phyloP scores from a whole-genome alignment of 2,113 vertebrate species.

The Verasper variegatus region DNA sequence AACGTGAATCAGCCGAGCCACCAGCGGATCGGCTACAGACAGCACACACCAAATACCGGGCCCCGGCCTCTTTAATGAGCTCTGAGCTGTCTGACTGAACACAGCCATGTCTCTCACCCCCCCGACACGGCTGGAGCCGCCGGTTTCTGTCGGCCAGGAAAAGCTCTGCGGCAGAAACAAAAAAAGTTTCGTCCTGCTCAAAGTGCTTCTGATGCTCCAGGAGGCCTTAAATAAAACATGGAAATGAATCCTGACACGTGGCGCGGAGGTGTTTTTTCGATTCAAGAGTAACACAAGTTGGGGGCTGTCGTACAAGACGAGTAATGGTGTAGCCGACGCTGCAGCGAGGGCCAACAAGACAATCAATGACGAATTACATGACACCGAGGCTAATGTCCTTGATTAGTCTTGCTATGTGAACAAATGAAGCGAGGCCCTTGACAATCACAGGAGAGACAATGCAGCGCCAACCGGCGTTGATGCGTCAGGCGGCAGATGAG shows the following conservation, averaged over 20 bases:
- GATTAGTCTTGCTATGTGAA: constrained; percentile 68
- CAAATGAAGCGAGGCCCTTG: constrained; percentile 64
- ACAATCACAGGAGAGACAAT: constrained; percentile 64
- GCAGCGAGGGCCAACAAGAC: constrained; percentile 61
- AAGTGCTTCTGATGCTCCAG: constrained; percentile 60
- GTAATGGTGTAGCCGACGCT: constrained; percentile 8
- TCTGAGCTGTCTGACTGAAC: constrained; percentile 72
- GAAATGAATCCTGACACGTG: constrained; percentile 65
- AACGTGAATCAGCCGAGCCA: constrained; percentile 62
- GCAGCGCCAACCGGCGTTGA: constrained; percentile 26
- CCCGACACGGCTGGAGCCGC: constrained; percentile 14
- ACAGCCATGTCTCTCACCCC: constrained; percentile 52
- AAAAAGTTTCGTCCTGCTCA: constrained; percentile 54
- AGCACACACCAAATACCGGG: constrained; percentile 27
- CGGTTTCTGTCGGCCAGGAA: constrained; percentile 55
- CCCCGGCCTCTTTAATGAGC: constrained; percentile 69
- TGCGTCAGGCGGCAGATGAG: constrained; percentile 38
- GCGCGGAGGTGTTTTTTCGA: constrained; percentile 41
- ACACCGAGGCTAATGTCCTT: constrained; percentile 71
- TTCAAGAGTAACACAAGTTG: constrained; percentile 46
- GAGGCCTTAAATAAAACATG: constrained; percentile 76
- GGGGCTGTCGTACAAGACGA: constrained; percentile 48
- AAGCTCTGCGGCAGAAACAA: constrained; percentile 42
- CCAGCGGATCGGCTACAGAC: constrained; percentile 49
- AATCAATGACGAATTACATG: constrained; percentile 72